Conservation (phyloP, 2,113 vertebrate species). For the Crotalus horridus region DNA sequence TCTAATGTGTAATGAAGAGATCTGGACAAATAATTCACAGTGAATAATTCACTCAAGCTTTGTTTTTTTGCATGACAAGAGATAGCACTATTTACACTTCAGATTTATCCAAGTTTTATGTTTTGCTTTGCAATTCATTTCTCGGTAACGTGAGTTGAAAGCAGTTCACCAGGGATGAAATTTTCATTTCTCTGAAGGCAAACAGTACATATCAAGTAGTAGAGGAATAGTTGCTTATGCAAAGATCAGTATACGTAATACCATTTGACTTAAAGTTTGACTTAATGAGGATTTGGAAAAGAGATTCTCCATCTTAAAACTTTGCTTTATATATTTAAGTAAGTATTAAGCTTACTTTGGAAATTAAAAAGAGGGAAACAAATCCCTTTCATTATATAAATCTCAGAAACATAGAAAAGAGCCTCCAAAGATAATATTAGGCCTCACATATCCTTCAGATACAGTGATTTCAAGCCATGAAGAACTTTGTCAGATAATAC, state of each 20-base stretch:
- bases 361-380: background rate
- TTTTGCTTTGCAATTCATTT: conserved; percentile 27
- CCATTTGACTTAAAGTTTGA: background rate
- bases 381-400: background rate
- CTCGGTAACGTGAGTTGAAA: conserved; percentile 21
- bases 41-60: conserved; percentile 57
- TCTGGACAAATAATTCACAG: conserved; percentile 62
- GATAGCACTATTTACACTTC: conserved; percentile 40
- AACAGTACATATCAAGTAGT: background rate
- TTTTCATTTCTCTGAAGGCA: conserved; percentile 5
- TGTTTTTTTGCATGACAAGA: background rate
- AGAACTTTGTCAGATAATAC: background rate
- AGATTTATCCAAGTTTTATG: conserved; percentile 19
- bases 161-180: conserved; percentile 8
- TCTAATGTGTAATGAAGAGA: conserved; percentile 48
- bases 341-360: background rate
- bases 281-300: background rate
- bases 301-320: background rate
- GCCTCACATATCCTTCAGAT: background rate
- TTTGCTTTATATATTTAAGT: background rate
- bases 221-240: background rate
- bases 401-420: background rate
- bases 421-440: background rate
- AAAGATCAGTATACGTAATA: background rate
- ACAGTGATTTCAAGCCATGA: background rate